phyloP scores from a whole-genome alignment of 2,113 vertebrate genomes.

The Pogona vitticeps region DNA sequence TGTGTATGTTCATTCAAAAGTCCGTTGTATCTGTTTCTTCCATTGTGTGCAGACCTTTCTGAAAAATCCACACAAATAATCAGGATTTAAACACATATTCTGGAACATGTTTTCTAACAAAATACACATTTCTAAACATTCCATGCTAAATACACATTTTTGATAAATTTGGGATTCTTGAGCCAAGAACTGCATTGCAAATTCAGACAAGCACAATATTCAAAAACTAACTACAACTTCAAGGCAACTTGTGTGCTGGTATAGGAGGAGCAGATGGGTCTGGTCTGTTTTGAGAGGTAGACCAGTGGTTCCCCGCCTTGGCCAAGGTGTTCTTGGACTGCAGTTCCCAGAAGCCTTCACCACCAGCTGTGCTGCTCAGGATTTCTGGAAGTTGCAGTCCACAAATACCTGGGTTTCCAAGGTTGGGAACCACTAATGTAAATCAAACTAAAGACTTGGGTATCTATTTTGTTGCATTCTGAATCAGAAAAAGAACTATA shows the following conservation, averaged over 20 bases:
- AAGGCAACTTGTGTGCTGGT: not conserved
- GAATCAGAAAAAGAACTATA: not conserved
- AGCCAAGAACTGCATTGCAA: not conserved
- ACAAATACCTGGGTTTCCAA: too few relatives aligned
- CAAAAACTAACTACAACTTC: not conserved
- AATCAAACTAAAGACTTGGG: too few relatives aligned
- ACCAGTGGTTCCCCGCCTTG: too few relatives aligned
- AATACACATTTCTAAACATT: not conserved
- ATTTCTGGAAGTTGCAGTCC: too few relatives aligned
- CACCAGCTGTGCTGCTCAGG: too few relatives aligned
- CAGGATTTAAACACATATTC: too few relatives aligned
- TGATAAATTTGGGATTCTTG: not conserved
- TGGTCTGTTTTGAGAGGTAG: not conserved
- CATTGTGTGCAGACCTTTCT: not conserved
- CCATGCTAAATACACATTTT: not conserved
- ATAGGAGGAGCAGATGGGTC: not conserved
- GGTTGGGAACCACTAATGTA: too few relatives aligned
- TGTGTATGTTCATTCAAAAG: too few relatives aligned
- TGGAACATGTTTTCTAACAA: not conserved
- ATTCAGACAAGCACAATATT: not conserved
- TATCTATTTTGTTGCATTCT: not conserved
- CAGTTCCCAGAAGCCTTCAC: too few relatives aligned
- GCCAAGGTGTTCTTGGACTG: too few relatives aligned
- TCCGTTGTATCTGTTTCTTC: not conserved
- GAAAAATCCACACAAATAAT: too few relatives aligned